Conservation (phyloP, 2,113 vertebrate genomes). For the Cathartes aura region DNA sequence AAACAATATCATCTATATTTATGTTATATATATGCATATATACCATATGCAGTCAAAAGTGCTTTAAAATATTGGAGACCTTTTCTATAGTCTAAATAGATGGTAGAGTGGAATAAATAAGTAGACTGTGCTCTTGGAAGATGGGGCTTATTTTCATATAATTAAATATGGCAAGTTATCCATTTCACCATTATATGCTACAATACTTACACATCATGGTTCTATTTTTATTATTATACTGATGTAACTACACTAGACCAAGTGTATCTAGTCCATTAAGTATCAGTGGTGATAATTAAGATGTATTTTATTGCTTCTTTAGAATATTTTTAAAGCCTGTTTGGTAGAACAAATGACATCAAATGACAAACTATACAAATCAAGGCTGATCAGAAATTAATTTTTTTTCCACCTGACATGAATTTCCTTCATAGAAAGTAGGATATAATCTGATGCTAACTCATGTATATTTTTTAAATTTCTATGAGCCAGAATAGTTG, state of each 20-base stretch:
- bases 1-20: neutral
- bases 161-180: neutral
- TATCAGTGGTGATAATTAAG: neutral
- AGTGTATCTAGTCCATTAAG: neutral
- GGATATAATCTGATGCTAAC: neutral
- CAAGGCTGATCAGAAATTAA: neutral
- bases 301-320: neutral
- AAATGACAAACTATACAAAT: neutral
- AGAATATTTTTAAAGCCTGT: neutral
- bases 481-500: neutral
- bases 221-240: neutral
- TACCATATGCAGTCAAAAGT: neutral
- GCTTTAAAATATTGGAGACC: neutral
- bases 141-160: neutral
- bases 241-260: neutral
- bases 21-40: neutral
- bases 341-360: neutral
- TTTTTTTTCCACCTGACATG: neutral
- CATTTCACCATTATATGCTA: neutral
- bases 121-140: neutral
- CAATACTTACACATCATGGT: neutral
- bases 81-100: neutral
- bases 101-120: neutral
- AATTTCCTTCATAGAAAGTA: neutral
- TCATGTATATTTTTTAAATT: neutral